These are phyloP conservation scores for Candidula unifasciata DNA, from an alignment of 2,888 invertebrate genomes.

Conservation along the genomic window DNA sequence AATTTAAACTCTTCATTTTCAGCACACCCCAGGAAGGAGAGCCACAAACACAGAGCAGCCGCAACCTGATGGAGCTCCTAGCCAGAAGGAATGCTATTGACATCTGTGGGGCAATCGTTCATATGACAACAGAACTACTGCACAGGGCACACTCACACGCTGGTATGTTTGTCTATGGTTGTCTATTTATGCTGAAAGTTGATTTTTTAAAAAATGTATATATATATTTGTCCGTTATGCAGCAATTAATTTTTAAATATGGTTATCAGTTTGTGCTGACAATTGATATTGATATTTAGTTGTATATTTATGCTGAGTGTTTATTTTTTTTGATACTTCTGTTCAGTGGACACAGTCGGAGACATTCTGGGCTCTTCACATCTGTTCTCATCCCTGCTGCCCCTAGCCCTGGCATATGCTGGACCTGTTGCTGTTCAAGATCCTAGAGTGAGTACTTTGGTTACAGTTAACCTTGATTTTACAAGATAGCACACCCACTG, in stretches of 20 bases:
- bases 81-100: constrained; percentile 85
- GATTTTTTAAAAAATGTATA: no score
- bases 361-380: constrained; percentile 82
- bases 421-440: constrained; percentile 89
- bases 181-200: no score
- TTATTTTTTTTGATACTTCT: not conserved
- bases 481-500: not conserved
- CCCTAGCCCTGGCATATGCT: constrained; percentile 90
- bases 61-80: constrained; percentile 82
- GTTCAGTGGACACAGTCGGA: constrained; percentile 69
- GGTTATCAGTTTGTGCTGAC: not conserved
- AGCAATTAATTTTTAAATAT: not conserved
- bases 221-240: not conserved
- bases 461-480: not conserved
- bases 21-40: constrained; percentile 83
- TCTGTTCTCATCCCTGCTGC: constrained; percentile 87
- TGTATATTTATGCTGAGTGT: no score
- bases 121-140: constrained; percentile 87
- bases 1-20: constrained; percentile 61
- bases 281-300: no score
- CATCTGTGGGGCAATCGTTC: constrained; percentile 87
- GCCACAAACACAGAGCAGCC: constrained; percentile 80
- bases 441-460: constrained; percentile 79
- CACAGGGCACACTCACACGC: constrained; percentile 84
- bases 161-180: constrained; percentile 45